Base-by-base conservation (phyloP, 2,113 vertebrate genomes). In the Pomatostomus ruficeps region DNA sequence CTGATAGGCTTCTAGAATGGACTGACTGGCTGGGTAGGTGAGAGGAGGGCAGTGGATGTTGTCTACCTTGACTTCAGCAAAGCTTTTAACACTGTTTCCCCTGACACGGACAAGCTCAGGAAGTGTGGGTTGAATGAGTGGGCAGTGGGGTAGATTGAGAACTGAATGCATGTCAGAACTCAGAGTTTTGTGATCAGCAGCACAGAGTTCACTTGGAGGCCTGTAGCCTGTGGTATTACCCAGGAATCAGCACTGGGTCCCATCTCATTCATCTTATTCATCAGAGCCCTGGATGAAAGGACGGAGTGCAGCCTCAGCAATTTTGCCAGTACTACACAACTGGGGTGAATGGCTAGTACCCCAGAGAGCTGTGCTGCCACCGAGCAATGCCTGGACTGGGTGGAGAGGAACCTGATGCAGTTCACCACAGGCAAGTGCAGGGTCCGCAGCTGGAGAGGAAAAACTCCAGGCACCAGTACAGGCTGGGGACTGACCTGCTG, bases 181-280 rank as follows among this genome's bases (percentile, higher is more conserved):
- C 13, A 62, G 46, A 36, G n/a, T 38, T 54, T 18, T 73, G 67
- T 46, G 57, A 46, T 73, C 48, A 63, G 67, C 48, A 54, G 57
- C 40, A 21, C 45, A 54, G 80, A 45, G 48, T 33, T 18, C 48
- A 45, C 6, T 1, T 63, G 58, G 14, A 19, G 22, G n/a, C 9
- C 57, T 38, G 38, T 16, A 54, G 57, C 38, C 26, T 54, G 22
- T 72, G 55, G 21, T 43, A 26, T 36, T 62, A 25, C 17, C 21
- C 13, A 11, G 17, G 38, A 25, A 13, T 7, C 33, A 51, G 46
- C 66, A 21, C 38, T 43, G 38, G 9, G 4, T 38, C 33, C 46
- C 0, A 0, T 21, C 58, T 45, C 0, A 0, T 33, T 52, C 26
- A 25, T 62, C 21, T 43, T 13, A 36, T 3, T 45, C 33, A 54